Conservation (phyloP, 2,797 vertebrate species). For the Peromyscus nudipes region DNA sequence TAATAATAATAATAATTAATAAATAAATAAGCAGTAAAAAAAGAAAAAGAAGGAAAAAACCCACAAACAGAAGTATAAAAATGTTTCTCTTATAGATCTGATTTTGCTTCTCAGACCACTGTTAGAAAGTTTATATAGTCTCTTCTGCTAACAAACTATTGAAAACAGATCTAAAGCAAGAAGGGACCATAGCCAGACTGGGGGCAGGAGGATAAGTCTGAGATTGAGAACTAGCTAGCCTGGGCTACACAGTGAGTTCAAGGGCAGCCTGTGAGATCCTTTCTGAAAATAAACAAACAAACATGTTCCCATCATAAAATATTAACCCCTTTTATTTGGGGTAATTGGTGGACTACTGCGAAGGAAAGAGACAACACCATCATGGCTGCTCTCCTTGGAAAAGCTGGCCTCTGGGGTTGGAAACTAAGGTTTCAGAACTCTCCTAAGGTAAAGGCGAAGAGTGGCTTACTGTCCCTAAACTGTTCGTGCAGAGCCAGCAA, state of each 20-base stretch:
- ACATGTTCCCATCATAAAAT: neutral
- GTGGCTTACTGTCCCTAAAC: neutral
- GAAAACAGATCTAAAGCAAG: slow-evolving; percentile 23
- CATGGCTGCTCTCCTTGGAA: neutral
- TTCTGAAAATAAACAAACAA: neutral
- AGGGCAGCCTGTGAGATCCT: neutral
- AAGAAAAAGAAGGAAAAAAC: neutral
- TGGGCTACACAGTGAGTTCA: neutral
- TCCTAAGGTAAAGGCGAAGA: neutral
- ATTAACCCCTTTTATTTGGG: slow-evolving; percentile 33
- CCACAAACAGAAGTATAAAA: neutral
- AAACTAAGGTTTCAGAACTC: slow-evolving; percentile 9
- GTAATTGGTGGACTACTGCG: neutral
- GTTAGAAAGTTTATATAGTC: neutral
- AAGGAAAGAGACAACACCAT: neutral
- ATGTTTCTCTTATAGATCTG: neutral
- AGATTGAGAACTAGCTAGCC: neutral
- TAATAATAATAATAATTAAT: neutral
- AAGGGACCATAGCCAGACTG: neutral
- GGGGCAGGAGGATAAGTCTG: neutral
- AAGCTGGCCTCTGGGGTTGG: neutral
- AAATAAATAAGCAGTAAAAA: neutral
- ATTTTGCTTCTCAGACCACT: neutral
- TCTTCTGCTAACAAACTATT: neutral
- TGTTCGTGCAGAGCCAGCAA: neutral